phyloP scores from a whole-genome alignment of 2,797 vertebrate species.

The Clarias platycephalus region DNA sequence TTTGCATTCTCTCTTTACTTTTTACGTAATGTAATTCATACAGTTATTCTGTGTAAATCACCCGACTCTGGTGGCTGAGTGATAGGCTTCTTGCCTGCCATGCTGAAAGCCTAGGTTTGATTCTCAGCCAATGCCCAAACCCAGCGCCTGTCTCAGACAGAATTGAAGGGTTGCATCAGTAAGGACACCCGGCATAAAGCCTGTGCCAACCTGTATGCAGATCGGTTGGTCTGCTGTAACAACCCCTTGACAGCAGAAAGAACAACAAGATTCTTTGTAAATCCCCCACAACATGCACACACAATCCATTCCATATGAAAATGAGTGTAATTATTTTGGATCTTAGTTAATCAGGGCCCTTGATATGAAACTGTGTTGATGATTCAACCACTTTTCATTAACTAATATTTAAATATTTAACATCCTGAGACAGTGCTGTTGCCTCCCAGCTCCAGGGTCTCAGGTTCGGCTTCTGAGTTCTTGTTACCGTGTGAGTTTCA shows the following conservation, averaged over 20 bases:
- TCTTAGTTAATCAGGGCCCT: background rate
- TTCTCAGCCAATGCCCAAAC: no score
- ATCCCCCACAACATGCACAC: background rate
- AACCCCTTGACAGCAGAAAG: no score
- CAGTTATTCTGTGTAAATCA: background rate
- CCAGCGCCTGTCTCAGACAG: no score
- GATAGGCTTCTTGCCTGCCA: no score
- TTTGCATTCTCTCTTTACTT: background rate
- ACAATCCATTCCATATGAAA: background rate
- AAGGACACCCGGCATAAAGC: background rate
- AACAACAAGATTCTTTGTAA: background rate
- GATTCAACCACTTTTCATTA: background rate
- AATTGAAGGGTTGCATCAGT: no score
- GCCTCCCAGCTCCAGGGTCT: background rate
- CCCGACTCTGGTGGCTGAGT: no score
- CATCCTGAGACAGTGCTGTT: background rate
- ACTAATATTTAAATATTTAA: conserved; percentile 1
- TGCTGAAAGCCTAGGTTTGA: no score
- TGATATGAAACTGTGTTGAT: background rate
- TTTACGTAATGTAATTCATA: background rate
- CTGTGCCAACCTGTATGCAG: background rate
- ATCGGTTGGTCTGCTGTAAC: no score
- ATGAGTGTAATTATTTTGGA: background rate
- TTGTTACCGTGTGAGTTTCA: background rate
- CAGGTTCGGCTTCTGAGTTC: background rate